phyloP scores from a whole-genome alignment of 1,140 invertebrate genomes.

The Drosophila aff. region DNA sequence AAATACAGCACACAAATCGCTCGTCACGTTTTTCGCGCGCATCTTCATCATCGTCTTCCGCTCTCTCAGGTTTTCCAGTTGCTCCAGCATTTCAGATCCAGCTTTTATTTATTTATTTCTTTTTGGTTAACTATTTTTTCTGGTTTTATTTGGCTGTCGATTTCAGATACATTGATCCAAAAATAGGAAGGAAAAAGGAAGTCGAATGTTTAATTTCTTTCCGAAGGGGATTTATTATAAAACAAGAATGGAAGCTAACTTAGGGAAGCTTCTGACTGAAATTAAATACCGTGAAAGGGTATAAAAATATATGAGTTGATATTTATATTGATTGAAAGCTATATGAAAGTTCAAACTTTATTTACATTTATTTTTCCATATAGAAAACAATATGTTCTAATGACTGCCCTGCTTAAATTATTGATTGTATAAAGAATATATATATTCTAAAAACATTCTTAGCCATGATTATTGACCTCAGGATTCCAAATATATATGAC shows the following conservation, averaged over 20 bases:
- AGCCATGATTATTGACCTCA: too few relatives aligned
- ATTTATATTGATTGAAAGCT: too few relatives aligned
- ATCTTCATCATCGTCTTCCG: slow-evolving; percentile 69
- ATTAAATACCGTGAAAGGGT: too few relatives aligned
- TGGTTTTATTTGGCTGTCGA: slow-evolving; percentile 62
- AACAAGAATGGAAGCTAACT: too few relatives aligned
- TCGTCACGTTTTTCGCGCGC: slow-evolving; percentile 77
- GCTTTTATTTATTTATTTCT: slow-evolving; percentile 12
- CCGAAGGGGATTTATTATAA: too few relatives aligned
- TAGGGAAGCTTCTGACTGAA: too few relatives aligned
- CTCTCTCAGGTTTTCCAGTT: slow-evolving; percentile 6
- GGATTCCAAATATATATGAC: background rate
- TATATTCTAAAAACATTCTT: background rate
- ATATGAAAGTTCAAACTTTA: too few relatives aligned
- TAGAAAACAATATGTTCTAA: too few relatives aligned
- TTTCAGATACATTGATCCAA: slow-evolving; percentile 3
- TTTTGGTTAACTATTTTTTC: slow-evolving; percentile 51
- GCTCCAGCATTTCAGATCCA: slow-evolving; percentile 13
- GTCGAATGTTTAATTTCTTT: too few relatives aligned
- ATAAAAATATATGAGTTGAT: too few relatives aligned
- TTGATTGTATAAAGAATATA: background rate
- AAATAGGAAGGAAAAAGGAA: too few relatives aligned
- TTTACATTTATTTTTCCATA: too few relatives aligned
- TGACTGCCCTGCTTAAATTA: background rate
- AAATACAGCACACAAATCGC: slow-evolving; percentile 48